These are phyloP conservation scores for Drosophila kikkawai DNA, from an alignment of 1,140 invertebrate species.

Conservation along the genomic window DNA sequence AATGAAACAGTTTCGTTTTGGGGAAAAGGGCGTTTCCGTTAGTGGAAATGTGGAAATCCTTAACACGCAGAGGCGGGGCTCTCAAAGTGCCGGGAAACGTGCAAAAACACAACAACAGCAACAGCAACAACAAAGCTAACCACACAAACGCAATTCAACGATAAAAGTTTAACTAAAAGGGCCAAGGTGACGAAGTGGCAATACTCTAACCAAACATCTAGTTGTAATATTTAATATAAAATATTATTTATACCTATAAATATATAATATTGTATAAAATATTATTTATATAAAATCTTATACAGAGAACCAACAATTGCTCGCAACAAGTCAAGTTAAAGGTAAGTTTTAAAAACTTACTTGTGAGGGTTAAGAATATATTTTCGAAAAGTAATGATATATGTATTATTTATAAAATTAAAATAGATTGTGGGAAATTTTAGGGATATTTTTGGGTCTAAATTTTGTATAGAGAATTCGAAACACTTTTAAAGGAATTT, in stretches of 20 bases:
- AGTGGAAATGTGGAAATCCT: constrained; percentile 25
- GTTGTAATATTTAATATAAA: neutral
- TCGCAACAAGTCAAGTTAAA: neutral
- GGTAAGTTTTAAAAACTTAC: neutral
- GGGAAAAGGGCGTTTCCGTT: constrained; percentile 46
- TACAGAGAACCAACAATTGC: neutral
- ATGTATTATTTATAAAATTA: no score
- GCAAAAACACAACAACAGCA: constrained; percentile 61
- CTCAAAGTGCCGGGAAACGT: constrained; percentile 51
- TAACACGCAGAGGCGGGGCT: neutral
- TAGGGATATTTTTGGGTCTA: no score
- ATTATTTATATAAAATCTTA: no score
- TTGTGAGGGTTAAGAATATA: no score
- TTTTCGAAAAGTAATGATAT: no score
- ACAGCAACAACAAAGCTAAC: constrained; percentile 33
- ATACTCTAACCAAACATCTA: constrained; percentile 11
- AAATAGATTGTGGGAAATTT: no score
- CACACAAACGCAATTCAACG: constrained; percentile 31
- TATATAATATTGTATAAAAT: no score
- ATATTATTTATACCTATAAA: no score
- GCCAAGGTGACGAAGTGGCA: constrained; percentile 10
- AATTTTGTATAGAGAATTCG: no score
- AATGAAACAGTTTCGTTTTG: constrained; percentile 37
- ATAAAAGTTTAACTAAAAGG: constrained; percentile 4
- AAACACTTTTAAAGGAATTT: neutral